Conservation (phyloP, 1,140 invertebrate species). For the Polypedilum vanderplanki region DNA sequence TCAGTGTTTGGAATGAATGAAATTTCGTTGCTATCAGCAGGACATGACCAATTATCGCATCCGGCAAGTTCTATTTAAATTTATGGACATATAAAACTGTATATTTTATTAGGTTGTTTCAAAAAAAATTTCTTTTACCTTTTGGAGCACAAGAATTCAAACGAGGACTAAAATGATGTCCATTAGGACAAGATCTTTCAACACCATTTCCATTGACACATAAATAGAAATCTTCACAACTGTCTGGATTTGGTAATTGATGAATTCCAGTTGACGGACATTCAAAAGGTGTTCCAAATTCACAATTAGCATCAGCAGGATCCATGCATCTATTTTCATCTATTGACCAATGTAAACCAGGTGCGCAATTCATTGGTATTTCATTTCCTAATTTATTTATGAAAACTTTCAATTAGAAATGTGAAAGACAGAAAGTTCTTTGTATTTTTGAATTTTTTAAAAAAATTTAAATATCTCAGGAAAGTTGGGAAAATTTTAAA, state of each 20-base stretch:
- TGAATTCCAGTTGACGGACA: neutral
- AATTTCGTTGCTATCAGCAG: neutral
- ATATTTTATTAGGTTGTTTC: too few relatives aligned
- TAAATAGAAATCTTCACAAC: neutral
- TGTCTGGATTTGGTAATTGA: neutral
- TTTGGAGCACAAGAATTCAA: neutral
- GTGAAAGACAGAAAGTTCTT: too few relatives aligned
- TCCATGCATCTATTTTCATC: slow-evolving; percentile 1
- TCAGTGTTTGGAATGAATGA: neutral
- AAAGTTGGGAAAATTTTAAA: too few relatives aligned
- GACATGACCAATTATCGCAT: neutral
- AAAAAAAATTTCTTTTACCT: too few relatives aligned
- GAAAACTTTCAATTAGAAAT: neutral
- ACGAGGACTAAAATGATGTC: neutral
- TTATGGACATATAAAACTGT: too few relatives aligned
- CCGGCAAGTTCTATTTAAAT: neutral
- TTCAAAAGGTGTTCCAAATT: neutral
- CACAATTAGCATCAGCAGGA: neutral
- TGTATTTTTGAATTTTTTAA: too few relatives aligned
- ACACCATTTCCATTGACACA: neutral
- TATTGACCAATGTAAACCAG: neutral
- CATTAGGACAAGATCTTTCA: neutral
- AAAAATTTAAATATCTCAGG: too few relatives aligned
- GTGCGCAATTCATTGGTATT: neutral
- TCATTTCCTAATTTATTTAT: neutral